These are phyloP conservation scores for Disparrhopalites patrizii DNA, from an alignment of 2,888 invertebrate species.

Conservation along the genomic window DNA sequence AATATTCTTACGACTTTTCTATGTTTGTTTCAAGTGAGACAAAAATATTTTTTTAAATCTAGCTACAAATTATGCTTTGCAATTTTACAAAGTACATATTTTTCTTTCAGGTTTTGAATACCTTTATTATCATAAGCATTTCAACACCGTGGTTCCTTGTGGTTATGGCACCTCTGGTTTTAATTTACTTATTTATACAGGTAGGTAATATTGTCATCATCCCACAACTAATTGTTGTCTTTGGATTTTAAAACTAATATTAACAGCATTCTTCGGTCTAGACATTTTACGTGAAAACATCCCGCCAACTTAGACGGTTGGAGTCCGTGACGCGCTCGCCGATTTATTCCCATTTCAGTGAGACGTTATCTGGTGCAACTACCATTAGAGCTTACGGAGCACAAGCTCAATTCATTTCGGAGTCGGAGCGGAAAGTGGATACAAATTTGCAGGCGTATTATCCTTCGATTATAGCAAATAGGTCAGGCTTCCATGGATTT, in stretches of 20 bases:
- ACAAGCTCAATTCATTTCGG: constrained; percentile 52
- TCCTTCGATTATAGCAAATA: constrained; percentile 42
- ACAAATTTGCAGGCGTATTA: constrained; percentile 51
- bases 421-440: constrained; percentile 55
- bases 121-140: constrained; percentile 77
- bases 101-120: constrained; percentile 51
- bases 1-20: constrained; percentile 36
- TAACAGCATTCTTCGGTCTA: constrained; percentile 42
- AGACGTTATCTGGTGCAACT: constrained; percentile 54
- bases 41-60: background rate
- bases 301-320: constrained; percentile 57
- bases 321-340: constrained; percentile 58
- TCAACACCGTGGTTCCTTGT: constrained; percentile 78
- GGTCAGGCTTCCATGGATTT: constrained; percentile 11
- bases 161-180: constrained; percentile 73
- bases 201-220: constrained; percentile 41
- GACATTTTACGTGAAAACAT: constrained; percentile 58
- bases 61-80: background rate
- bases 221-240: background rate
- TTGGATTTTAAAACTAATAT: background rate
- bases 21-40: constrained; percentile 61
- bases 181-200: constrained; percentile 77
- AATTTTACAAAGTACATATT: background rate
- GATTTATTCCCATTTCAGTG: constrained; percentile 58
- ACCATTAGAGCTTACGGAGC: constrained; percentile 51